phyloP scores from a whole-genome alignment of 1,140 invertebrate genomes.

The Leptinotarsa texana region DNA sequence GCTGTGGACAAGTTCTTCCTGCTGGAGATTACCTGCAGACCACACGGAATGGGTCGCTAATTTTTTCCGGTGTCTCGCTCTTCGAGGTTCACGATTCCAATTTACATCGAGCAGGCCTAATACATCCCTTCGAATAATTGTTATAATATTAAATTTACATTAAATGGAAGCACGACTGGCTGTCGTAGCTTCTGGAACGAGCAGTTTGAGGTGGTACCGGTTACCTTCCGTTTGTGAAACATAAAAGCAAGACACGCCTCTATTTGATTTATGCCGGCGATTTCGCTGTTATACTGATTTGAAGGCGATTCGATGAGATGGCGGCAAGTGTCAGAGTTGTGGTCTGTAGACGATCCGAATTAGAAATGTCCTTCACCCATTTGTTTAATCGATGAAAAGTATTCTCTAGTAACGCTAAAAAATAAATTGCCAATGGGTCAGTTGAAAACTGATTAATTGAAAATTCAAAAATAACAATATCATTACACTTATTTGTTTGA shows the following conservation, averaged over 20 bases:
- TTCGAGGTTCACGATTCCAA: slow-evolving; percentile 35
- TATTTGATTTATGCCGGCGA: background rate
- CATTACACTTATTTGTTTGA: too few species aligned
- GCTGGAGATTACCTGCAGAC: background rate
- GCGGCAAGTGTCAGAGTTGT: too few species aligned
- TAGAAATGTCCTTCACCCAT: too few species aligned
- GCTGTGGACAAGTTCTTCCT: background rate
- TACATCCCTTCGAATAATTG: slow-evolving; percentile 35
- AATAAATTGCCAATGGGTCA: too few species aligned
- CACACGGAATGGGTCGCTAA: background rate
- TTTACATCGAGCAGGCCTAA: slow-evolving; percentile 35
- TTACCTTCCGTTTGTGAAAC: slow-evolving; percentile 2
- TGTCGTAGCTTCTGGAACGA: slow-evolving; percentile 20
- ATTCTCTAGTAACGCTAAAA: too few species aligned
- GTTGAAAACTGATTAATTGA: too few species aligned
- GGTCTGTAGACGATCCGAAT: too few species aligned
- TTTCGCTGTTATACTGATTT: background rate
- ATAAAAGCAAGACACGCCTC: slow-evolving; percentile 1
- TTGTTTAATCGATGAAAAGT: too few species aligned
- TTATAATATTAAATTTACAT: slow-evolving; percentile 40
- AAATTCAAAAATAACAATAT: too few species aligned
- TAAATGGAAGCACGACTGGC: slow-evolving; percentile 30
- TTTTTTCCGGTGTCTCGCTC: background rate
- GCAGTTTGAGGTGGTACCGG: background rate
- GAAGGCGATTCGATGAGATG: too few species aligned